Conservation (phyloP, 1,140 invertebrate genomes). For the Pachyrhynchus sulphureomaculatus region DNA sequence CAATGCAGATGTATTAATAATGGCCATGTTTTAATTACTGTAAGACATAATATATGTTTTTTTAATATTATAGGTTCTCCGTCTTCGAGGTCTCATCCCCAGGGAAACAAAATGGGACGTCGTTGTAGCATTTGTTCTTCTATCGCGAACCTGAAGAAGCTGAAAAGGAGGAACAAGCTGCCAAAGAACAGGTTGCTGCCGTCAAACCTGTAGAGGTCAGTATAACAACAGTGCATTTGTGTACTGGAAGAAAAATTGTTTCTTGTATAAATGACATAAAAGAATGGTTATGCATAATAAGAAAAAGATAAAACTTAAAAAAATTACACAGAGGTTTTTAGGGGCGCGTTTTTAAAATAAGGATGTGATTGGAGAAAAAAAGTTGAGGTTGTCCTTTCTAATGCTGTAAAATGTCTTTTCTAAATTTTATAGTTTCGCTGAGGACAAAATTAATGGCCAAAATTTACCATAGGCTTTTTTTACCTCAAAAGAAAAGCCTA, state of each 20-base stretch:
- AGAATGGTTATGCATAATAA: too few species aligned
- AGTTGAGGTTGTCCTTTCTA: slow-evolving; percentile 25
- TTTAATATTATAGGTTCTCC: slow-evolving; percentile 57
- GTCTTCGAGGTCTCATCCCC: slow-evolving; percentile 88
- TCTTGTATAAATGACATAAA: too few species aligned
- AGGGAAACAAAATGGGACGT: slow-evolving; percentile 93
- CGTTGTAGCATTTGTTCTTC: slow-evolving; percentile 98
- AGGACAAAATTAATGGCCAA: not conserved
- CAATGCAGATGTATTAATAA: too few species aligned
- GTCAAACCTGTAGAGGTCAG: slow-evolving; percentile 38
- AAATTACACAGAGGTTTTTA: too few species aligned
- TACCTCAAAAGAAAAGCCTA: not conserved
- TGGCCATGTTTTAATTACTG: too few species aligned
- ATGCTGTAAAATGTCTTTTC: slow-evolving; percentile 6
- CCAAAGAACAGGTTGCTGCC: slow-evolving; percentile 65
- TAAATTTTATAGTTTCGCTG: slow-evolving; percentile 9
- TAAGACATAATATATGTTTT: not conserved
- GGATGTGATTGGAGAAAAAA: too few species aligned
- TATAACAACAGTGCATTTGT: too few species aligned
- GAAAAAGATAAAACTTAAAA: too few species aligned
- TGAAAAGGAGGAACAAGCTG: slow-evolving; percentile 92
- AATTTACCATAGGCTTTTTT: not conserved
- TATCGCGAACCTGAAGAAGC: slow-evolving; percentile 97
- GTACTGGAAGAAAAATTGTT: too few species aligned
- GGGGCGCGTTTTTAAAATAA: too few species aligned